Evolutionary conservation across 2,888 invertebrate species (phyloP), one percentile per base, ranked within the genome.

Genomic region (Muscina levida): DNA sequence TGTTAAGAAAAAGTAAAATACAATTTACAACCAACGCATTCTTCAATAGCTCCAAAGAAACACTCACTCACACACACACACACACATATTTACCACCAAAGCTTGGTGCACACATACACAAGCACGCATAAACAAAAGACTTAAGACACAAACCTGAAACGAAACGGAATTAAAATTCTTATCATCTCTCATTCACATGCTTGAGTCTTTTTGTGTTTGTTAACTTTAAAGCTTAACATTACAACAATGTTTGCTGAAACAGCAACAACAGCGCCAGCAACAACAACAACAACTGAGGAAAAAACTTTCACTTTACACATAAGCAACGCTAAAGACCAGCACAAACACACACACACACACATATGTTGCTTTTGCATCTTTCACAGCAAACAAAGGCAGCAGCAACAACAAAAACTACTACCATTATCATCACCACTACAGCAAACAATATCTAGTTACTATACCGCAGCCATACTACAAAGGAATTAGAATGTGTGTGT

Each of bases 101-200:
- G 72, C 72, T 72, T 75, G 68, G 56, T 74, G 70, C 70, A 67
- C n/a, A n/a, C n/a, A n/a, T 31, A 51, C 2, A 44, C 26, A 59
- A 57, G 39, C 19, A 11, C 26, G n/a, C 57, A 6, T 56, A 73
- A 72, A 77, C 77, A 37, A 15, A 80, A 80, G 77, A 77, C 71
- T 80, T 67, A 80, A 80, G 80, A 80, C 57, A 80, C 71, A 77
- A 77, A 80, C 77, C 57, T 77, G 80, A 80, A 79, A 77, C 67
- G 65, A 73, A 77, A 68, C 82, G 65, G 77, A 83, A 83, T 85
- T 86, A 83, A 84, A 85, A 87, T 87, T 87, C 88, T 87, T 85
- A 85, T 85, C 86, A 83, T 71, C 73, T 48, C 37, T 75, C 24
- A 70, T 26, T 68, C 68, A 77, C 65, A 73, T 62, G 76, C 71